Evolutionary conservation across 1,140 invertebrate genomes (phyloP).

Genomic region (Paralvinella palmiformis): DNA sequence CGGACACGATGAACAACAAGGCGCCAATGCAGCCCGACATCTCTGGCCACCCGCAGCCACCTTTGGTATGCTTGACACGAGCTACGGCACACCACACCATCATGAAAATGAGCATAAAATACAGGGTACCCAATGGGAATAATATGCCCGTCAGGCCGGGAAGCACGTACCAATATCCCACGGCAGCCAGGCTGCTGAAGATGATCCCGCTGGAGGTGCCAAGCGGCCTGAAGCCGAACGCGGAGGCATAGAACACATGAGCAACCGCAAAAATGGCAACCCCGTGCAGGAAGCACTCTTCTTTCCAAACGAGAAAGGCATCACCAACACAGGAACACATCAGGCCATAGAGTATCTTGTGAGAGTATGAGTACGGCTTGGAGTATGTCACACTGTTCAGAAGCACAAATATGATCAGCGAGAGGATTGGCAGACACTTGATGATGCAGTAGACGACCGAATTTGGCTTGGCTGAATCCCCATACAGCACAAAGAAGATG

Average conservation of each 20-base stretch:
- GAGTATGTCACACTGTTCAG: conserved; percentile 68
- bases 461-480: conserved; percentile 25
- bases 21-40: conserved; percentile 67
- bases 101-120: conserved; percentile 66
- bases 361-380: conserved; percentile 66
- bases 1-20: conserved; percentile 64
- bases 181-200: conserved; percentile 26
- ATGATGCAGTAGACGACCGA: conserved; percentile 64
- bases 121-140: conserved; percentile 58
- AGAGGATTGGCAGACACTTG: conserved; percentile 81
- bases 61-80: conserved; percentile 61
- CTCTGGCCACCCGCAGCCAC: conserved; percentile 62
- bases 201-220: conserved; percentile 58
- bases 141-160: conserved; percentile 31
- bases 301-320: conserved; percentile 68
- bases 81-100: conserved; percentile 80
- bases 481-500: conserved; percentile 76
- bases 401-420: conserved; percentile 74
- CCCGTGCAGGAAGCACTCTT: conserved; percentile 64
- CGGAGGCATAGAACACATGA: conserved; percentile 69
- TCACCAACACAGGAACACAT: conserved; percentile 78
- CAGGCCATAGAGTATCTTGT: conserved; percentile 66
- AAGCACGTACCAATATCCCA: conserved; percentile 34
- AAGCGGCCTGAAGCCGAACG: conserved; percentile 73
- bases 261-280: conserved; percentile 76